Evolutionary conservation across 2,113 vertebrate species (phyloP).

Genomic region (Rhombomys opimus): DNA sequence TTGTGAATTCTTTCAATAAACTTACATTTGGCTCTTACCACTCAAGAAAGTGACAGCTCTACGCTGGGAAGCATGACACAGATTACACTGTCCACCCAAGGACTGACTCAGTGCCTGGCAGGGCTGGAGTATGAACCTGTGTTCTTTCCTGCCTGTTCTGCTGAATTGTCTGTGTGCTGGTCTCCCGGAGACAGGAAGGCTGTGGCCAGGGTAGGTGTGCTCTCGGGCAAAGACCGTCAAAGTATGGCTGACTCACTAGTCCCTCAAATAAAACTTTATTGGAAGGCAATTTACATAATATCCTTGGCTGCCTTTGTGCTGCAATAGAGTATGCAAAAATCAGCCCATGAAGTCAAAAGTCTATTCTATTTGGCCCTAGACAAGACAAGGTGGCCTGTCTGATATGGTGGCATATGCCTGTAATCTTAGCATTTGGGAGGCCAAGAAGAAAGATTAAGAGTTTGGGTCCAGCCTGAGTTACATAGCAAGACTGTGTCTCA

Average conservation of each 20-base stretch:
- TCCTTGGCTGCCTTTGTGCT: background rate
- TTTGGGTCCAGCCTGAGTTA: background rate
- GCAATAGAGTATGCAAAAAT: background rate
- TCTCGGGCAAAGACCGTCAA: background rate
- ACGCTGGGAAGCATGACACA: background rate
- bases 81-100: background rate
- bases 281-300: background rate
- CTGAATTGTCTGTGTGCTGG: background rate
- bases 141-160: background rate
- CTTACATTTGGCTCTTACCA: fast-evolving
- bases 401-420: no score
- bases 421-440: background rate
- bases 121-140: background rate
- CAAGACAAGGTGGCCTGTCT: background rate
- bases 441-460: background rate
- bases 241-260: background rate
- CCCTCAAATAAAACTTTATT: conserved; percentile 42
- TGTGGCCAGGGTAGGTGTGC: background rate
- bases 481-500: background rate
- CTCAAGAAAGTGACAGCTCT: background rate
- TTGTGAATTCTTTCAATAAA: background rate
- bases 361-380: background rate
- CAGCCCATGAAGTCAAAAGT: background rate
- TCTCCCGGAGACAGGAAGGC: background rate
- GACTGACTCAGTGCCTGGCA: background rate